Evolutionary conservation across 2,888 invertebrate genomes (phyloP).

Genomic region (Kuschelorhynchus macadamiae): DNA sequence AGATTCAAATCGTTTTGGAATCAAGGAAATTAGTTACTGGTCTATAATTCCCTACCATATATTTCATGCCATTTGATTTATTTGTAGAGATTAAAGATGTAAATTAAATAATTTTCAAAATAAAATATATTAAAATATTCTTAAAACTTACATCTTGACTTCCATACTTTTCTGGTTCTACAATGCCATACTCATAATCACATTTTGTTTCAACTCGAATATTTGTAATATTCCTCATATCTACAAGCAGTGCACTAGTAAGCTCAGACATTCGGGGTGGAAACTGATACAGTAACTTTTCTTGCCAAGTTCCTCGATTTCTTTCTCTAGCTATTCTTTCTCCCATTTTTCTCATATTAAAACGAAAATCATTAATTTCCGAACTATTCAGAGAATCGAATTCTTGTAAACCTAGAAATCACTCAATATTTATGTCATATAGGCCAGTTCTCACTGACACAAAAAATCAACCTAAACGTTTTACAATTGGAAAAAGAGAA

Average conservation of each 20-base stretch:
- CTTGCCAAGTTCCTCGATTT: slow-evolving; percentile 77
- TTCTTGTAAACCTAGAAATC: slow-evolving; percentile 76
- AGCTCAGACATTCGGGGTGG: slow-evolving; percentile 83
- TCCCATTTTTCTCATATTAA: slow-evolving; percentile 84
- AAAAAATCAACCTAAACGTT: too few relatives aligned
- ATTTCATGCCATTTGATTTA: too few relatives aligned
- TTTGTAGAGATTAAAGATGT: too few relatives aligned
- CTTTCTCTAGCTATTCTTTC: slow-evolving; percentile 81
- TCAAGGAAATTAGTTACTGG: too few relatives aligned
- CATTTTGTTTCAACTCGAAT: slow-evolving; percentile 78
- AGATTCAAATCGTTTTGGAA: too few relatives aligned
- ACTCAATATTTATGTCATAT: not conserved
- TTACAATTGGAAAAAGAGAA: too few relatives aligned
- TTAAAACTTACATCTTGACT: slow-evolving; percentile 4
- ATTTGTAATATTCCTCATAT: slow-evolving; percentile 4
- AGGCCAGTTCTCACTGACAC: not conserved
- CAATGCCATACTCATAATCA: slow-evolving; percentile 75
- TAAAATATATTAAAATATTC: too few relatives aligned
- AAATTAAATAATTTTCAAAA: too few relatives aligned
- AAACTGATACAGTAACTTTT: slow-evolving; percentile 85
- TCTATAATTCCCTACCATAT: too few relatives aligned
- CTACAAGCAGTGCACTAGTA: slow-evolving; percentile 50
- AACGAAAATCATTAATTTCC: slow-evolving; percentile 91
- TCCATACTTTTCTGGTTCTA: slow-evolving; percentile 42
- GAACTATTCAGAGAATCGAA: slow-evolving; percentile 83